Base-by-base conservation (phyloP, 2,888 invertebrate genomes). In the Drosophila testacea region DNA sequence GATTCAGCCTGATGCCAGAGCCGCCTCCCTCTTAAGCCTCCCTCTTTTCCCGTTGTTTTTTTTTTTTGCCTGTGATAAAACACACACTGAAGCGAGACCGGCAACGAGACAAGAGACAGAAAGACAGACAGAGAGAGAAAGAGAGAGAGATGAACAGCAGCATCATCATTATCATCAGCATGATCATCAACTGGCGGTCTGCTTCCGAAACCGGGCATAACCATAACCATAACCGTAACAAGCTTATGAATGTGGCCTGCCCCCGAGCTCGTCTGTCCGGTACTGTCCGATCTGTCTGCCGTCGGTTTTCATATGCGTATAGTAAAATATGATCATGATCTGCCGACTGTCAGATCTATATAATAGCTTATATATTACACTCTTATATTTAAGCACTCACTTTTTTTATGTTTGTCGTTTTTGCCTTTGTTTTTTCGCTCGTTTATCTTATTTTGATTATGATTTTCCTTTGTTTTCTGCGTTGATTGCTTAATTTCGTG, bases 151-250 rank as follows among this genome's bases (percentile, higher is more conserved):
- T 48, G 51, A 50, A 36, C 71, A 54, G 55, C 56, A 72, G 13
- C 67, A 52, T 51, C 50, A 69, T 59, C 54, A 51, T 56, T 32
- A 51, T 55, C 46, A 57, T 60, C 51, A 63, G 16, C 51, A 62
- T 52, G 39, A 70, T 64, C 60, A 61, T 67, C 57, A 60, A 61
- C 66, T 67, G 66, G 63, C 67, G 69, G 51, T 56, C 72, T 75
- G 82, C 85, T 84, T 80, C 86, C 83, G 86, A 85, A 77, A 71
- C 70, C 74, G 73, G 76, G 83, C 80, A 69, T 60, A 71, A 71
- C 63, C 73, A 78, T 73, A 75, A 73, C 59, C 60, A 60, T 41
- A 57, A 72, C 67, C 77, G 69, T 79, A 69, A 66, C 67, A 74
- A 77, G 78, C 73, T 73, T 54, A 65, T 76, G 50, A 63, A 56